Percentiles rank a stretch among this genome's conserved stretches.
phyloP scores from a whole-genome alignment of 2,888 invertebrate genomes.

The Andricus curvator region DNA sequence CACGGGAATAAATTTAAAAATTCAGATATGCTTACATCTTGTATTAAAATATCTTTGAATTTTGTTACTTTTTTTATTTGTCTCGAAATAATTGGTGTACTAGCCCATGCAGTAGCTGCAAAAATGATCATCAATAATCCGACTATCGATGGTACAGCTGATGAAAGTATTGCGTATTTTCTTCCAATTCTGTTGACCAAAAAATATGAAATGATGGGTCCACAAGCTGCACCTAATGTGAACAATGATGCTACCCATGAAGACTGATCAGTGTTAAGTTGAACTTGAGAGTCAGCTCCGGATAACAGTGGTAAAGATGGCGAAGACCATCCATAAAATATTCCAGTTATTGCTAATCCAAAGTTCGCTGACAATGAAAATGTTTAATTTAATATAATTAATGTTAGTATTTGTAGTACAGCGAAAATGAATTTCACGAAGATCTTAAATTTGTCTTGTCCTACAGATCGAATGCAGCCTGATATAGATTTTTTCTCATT shows the following conservation, averaged over 20 bases:
- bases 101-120: background rate
- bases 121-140: slow-evolving; percentile 9
- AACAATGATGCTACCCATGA: background rate
- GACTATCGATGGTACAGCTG: background rate
- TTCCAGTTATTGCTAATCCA: background rate
- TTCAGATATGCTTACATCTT: no score
- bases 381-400: background rate
- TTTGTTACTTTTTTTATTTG: no score
- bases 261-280: background rate
- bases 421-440: no score
- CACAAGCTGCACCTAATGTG: background rate
- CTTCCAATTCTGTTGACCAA: background rate
- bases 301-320: background rate
- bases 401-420: no score
- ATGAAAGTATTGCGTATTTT: background rate
- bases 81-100: background rate
- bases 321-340: background rate
- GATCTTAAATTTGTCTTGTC: no score
- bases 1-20: no score
- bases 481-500: no score
- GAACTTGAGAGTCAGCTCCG: background rate
- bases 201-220: background rate
- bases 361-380: background rate
- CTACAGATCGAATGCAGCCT: no score
- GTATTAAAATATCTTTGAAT: no score